Base-by-base conservation (phyloP, 2,888 invertebrate species). In the Mythimna albipuncta region DNA sequence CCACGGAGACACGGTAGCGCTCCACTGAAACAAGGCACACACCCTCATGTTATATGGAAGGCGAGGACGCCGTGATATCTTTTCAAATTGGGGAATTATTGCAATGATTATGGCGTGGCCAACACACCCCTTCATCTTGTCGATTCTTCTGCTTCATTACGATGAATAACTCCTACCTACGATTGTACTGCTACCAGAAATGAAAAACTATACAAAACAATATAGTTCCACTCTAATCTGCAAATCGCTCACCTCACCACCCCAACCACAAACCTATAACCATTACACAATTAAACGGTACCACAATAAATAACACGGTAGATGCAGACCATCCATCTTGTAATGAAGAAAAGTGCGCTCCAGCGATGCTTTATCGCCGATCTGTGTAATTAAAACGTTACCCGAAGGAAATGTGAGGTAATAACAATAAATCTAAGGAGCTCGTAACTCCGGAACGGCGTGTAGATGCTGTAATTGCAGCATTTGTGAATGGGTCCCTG, bases 321-420 rank as follows among this genome's bases (percentile, higher is more conserved):
- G 91, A 91, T 90, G 91, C 91, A 85, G 77, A 89, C 93, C 88
- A 94, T 96, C 93, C 93, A 92, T 95, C 95, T 95, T 94, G 89
- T 96, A 96, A 96, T 96, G 96, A 96, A 96, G 96, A 96, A 95
- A 96, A 96, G 96, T 96, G 95, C 94, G 95, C 94, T 93, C 93
- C 90, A 91, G 89, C 93, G 94, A 95, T 96, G 94, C 86, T 96
- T 96, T 96, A 96, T 96, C 94, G 93, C 85, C 95, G 96, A 96
- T 96, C 96, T 94, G 93, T 94, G 96, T 96, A 96, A 96, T 96
- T 96, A 96, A 96, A 96, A 96, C 95, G 96, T 96, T 95, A 93
- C 96, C 94, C 95, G 91, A 90, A 96, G 96, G 96, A 96, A 96
- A 96, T 94, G 95, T 93, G 92, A 91, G 93, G 96, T 92, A 95